phyloP scores from a whole-genome alignment of 2,888 invertebrate species.

The Dryococelus australis region DNA sequence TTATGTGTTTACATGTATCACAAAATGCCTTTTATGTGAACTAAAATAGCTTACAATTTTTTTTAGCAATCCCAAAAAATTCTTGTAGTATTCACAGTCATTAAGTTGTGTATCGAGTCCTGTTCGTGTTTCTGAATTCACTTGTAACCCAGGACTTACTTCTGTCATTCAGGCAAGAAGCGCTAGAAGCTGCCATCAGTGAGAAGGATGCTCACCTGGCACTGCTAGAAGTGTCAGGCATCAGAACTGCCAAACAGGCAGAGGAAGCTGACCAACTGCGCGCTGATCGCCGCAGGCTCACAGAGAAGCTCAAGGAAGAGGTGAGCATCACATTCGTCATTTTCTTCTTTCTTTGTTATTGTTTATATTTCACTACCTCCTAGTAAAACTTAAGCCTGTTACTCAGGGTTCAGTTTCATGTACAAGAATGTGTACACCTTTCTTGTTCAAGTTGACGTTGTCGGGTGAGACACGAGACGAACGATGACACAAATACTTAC shows the following conservation, averaged over 20 bases:
- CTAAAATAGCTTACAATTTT: neutral
- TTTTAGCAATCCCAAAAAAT: neutral
- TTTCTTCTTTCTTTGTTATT: conserved; percentile 50
- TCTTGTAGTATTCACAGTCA: neutral
- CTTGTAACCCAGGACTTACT: too few relatives aligned
- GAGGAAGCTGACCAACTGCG: conserved; percentile 73
- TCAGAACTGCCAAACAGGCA: conserved; percentile 69
- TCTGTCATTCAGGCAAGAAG: conserved; percentile 74
- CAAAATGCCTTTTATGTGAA: too few relatives aligned
- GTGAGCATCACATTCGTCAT: conserved; percentile 56
- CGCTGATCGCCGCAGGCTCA: conserved; percentile 73
- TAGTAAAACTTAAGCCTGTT: too few relatives aligned
- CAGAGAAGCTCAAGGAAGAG: conserved; percentile 75
- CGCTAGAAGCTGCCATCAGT: conserved; percentile 81
- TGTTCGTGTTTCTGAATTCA: too few relatives aligned
- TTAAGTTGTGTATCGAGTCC: neutral
- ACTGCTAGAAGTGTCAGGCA: conserved; percentile 77
- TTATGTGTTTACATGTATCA: too few relatives aligned
- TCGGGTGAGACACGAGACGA: too few relatives aligned
- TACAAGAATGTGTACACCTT: too few relatives aligned
- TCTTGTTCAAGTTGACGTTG: too few relatives aligned
- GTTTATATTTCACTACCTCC: too few relatives aligned
- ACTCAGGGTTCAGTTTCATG: too few relatives aligned
- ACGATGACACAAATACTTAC: too few relatives aligned
- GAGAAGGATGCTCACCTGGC: conserved; percentile 91